phyloP scores from a whole-genome alignment of 2,888 invertebrate genomes.

The Lasioglossum figueresi region DNA sequence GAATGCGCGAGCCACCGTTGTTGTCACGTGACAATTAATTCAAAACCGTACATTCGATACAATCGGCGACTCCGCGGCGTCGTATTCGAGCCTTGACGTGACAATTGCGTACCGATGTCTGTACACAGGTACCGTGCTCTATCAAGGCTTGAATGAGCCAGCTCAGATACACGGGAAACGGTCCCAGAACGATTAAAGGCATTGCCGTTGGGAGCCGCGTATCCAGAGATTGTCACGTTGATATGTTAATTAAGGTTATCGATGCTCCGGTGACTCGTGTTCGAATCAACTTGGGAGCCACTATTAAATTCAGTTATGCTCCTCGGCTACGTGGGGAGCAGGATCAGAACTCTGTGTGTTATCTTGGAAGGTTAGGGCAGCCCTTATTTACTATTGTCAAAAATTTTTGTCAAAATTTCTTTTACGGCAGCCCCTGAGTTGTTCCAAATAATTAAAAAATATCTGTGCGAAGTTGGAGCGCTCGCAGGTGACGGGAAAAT shows the following conservation, averaged over 20 bases:
- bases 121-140: constrained; percentile 28
- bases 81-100: constrained; percentile 58
- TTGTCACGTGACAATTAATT: constrained; percentile 73
- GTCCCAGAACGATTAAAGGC: constrained; percentile 47
- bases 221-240: constrained; percentile 67
- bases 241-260: constrained; percentile 78
- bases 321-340: no score
- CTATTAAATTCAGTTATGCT: constrained; percentile 44
- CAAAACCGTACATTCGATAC: constrained; percentile 70
- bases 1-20: constrained; percentile 56
- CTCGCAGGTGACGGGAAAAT: no score
- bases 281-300: constrained; percentile 35
- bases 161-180: constrained; percentile 48
- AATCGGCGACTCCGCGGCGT: constrained; percentile 65
- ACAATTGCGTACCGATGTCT: constrained; percentile 46
- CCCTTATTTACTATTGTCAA: no score
- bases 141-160: constrained; percentile 68
- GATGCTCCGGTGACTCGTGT: constrained; percentile 56
- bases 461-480: no score
- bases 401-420: no score
- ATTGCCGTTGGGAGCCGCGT: constrained; percentile 59
- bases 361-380: no score
- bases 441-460: no score
- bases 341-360: neutral
- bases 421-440: no score